A percentile compares a stretch with the other conserved stretches of the same genome.
These are phyloP conservation scores for Loriculus beryllinus DNA, from an alignment of 2,797 vertebrate genomes.

Conservation along the genomic window DNA sequence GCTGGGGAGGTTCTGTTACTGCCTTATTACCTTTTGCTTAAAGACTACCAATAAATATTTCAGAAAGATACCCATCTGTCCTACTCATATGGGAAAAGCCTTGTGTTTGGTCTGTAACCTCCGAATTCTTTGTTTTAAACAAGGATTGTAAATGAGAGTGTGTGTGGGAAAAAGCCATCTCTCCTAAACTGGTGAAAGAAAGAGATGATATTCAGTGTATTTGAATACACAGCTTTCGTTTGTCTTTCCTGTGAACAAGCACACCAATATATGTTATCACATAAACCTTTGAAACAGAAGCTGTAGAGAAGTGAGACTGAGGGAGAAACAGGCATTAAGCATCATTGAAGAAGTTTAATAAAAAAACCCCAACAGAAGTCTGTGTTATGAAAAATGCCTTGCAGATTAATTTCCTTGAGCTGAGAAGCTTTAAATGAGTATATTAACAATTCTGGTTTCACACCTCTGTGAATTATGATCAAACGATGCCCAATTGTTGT, in stretches of 20 bases:
- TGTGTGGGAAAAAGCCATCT: neutral
- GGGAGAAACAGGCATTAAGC: slow-evolving; percentile 42
- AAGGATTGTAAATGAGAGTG: neutral
- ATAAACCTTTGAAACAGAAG: slow-evolving; percentile 51
- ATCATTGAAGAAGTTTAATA: slow-evolving; percentile 48
- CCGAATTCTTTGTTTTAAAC: neutral
- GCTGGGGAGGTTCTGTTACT: neutral
- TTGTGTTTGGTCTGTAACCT: neutral
- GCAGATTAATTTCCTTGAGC: slow-evolving; percentile 64
- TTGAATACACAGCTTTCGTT: neutral
- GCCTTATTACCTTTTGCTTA: neutral
- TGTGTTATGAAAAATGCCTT: slow-evolving; percentile 56
- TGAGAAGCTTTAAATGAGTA: slow-evolving; percentile 47
- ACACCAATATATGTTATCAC: neutral
- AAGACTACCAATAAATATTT: neutral
- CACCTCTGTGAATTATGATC: slow-evolving; percentile 57
- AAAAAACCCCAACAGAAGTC: slow-evolving; percentile 43
- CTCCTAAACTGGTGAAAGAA: neutral
- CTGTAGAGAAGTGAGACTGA: slow-evolving; percentile 37
- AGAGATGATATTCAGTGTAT: neutral
- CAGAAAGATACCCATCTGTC: neutral
- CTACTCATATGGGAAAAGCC: neutral
- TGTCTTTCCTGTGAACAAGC: neutral
- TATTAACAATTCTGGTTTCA: slow-evolving; percentile 65
- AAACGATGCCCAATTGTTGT: slow-evolving; percentile 51